Evolutionary conservation across 2,113 vertebrate genomes (phyloP).

Genomic region (Conger conger): DNA sequence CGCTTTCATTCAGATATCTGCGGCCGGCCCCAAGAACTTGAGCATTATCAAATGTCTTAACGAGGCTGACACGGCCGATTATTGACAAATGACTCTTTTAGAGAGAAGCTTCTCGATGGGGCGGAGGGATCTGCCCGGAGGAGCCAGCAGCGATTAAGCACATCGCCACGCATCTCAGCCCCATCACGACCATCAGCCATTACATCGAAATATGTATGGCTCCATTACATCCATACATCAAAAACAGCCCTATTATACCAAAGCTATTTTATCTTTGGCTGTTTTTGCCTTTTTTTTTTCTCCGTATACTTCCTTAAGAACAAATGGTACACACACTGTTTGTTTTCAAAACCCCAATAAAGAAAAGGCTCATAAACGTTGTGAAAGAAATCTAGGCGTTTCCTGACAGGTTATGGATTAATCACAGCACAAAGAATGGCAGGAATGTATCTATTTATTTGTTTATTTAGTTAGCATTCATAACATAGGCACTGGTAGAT

Average conservation of each 20-base stretch:
- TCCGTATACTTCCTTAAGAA: not conserved
- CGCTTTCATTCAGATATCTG: constrained; percentile 60
- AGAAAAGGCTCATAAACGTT: not conserved
- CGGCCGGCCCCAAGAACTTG: constrained; percentile 54
- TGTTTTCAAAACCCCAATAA: not conserved
- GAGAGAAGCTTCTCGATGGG: constrained; percentile 40
- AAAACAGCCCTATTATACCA: not conserved
- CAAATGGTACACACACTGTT: not conserved
- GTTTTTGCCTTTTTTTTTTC: not conserved
- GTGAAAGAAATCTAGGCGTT: not conserved
- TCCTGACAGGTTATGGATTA: too few species aligned
- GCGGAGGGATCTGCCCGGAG: constrained; percentile 41
- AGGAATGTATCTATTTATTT: too few species aligned
- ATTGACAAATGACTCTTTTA: constrained; percentile 77
- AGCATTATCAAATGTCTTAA: constrained; percentile 68
- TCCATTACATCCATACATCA: not conserved
- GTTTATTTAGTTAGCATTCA: too few species aligned
- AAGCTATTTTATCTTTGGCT: not conserved
- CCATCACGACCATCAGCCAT: not conserved
- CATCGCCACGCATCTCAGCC: constrained; percentile 42
- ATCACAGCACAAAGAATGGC: too few species aligned
- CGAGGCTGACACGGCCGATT: constrained; percentile 74
- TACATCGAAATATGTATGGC: not conserved
- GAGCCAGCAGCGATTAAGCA: constrained; percentile 71
- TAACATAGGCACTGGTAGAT: too few species aligned